Conservation (phyloP, 2,797 vertebrate genomes). For the Platalea minor region DNA sequence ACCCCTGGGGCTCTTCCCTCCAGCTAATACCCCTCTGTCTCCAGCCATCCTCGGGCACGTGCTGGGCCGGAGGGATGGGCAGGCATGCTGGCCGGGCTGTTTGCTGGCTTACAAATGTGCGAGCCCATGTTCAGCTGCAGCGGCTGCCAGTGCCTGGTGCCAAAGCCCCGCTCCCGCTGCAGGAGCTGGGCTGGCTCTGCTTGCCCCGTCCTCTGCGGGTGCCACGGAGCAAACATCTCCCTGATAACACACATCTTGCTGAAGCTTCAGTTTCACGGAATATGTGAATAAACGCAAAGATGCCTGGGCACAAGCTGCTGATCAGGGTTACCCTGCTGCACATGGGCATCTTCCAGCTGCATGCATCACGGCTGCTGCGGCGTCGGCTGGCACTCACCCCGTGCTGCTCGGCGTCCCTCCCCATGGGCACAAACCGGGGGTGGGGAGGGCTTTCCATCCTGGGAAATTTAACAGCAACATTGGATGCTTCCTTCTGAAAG, state of each 20-base stretch:
- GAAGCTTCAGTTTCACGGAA: not conserved
- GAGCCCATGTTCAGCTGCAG: fast-evolving
- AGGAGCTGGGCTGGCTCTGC: not conserved
- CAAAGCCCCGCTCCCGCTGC: not conserved
- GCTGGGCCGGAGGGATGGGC: not conserved
- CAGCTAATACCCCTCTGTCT: not conserved
- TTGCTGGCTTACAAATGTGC: not conserved
- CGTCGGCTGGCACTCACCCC: fast-evolving
- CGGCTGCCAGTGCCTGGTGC: fast-evolving
- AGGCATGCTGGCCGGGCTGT: not conserved
- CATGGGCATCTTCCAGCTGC: fast-evolving
- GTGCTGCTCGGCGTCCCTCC: not conserved
- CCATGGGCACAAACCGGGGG: fast-evolving
- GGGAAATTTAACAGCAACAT: not conserved
- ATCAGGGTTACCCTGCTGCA: not conserved
- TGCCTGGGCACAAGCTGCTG: not conserved
- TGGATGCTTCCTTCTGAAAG: not conserved
- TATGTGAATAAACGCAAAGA: not conserved
- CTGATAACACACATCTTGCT: fast-evolving
- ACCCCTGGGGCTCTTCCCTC: not conserved
- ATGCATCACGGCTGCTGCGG: fast-evolving
- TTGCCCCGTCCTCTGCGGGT: not conserved
- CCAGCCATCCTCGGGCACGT: not conserved
- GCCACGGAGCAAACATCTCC: not conserved
- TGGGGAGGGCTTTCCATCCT: not conserved